phyloP scores from a whole-genome alignment of 2,113 vertebrate genomes.

The Campylomormyrus tamandua region DNA sequence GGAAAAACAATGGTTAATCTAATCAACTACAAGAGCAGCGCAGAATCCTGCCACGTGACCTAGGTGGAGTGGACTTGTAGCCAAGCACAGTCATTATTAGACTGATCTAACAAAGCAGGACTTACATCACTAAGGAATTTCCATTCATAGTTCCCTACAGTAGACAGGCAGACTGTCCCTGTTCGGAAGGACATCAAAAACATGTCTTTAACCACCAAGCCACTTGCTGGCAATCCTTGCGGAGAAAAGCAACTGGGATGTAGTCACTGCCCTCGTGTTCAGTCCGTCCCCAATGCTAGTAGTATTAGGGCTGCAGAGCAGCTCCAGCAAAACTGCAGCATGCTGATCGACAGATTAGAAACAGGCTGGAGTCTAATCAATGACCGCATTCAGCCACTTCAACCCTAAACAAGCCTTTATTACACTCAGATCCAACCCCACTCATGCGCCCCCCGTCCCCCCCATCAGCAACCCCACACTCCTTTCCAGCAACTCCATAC shows the following conservation, averaged over 20 bases:
- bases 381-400: neutral
- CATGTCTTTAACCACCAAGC: neutral
- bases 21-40: neutral
- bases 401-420: neutral
- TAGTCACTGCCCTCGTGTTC: neutral
- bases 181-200: neutral
- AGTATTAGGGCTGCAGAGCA: neutral
- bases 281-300: neutral
- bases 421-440: neutral
- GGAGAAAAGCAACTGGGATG: neutral
- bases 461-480: neutral
- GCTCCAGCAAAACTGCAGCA: neutral
- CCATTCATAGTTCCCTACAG: neutral
- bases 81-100: neutral
- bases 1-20: conserved; percentile 4
- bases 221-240: neutral
- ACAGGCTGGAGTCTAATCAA: neutral
- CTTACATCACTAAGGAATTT: neutral
- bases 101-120: neutral
- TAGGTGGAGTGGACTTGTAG: neutral
- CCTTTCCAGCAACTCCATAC: neutral
- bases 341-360: neutral
- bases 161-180: neutral
- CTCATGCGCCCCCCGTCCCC: neutral
- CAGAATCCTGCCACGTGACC: neutral